Conservation (phyloP, 2,113 vertebrate species). For the Dendrocopos noguchii region DNA sequence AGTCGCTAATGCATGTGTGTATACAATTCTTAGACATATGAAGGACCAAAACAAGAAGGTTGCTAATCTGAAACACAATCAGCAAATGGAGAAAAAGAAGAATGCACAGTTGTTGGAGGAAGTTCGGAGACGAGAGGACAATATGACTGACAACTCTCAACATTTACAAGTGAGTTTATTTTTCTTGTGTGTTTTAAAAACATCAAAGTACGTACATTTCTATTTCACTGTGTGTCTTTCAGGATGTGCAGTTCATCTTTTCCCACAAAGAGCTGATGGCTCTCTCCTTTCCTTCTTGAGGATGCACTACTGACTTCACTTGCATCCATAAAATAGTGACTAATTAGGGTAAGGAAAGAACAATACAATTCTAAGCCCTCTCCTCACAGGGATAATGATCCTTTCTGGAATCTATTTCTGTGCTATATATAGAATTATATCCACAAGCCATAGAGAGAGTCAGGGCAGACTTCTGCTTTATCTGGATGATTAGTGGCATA, state of each 20-base stretch:
- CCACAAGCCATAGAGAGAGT: neutral
- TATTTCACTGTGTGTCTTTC: neutral
- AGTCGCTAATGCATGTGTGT: neutral
- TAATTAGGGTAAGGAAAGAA: neutral
- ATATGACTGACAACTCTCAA: conserved; percentile 83
- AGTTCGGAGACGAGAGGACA: conserved; percentile 85
- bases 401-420: neutral
- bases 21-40: conserved; percentile 84
- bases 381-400: neutral
- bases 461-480: neutral
- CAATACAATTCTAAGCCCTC: neutral
- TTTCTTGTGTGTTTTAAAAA: neutral
- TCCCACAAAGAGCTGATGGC: neutral
- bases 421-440: neutral
- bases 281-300: neutral
- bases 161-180: conserved; percentile 84
- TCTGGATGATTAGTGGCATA: neutral
- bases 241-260: neutral
- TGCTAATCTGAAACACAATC: conserved; percentile 89
- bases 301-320: neutral
- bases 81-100: conserved; percentile 89
- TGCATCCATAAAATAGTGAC: neutral
- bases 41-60: conserved; percentile 94
- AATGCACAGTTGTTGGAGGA: conserved; percentile 84
- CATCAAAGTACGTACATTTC: neutral